Evolutionary conservation across 2,113 vertebrate genomes (phyloP).

Genomic region (Pimephales promelas): DNA sequence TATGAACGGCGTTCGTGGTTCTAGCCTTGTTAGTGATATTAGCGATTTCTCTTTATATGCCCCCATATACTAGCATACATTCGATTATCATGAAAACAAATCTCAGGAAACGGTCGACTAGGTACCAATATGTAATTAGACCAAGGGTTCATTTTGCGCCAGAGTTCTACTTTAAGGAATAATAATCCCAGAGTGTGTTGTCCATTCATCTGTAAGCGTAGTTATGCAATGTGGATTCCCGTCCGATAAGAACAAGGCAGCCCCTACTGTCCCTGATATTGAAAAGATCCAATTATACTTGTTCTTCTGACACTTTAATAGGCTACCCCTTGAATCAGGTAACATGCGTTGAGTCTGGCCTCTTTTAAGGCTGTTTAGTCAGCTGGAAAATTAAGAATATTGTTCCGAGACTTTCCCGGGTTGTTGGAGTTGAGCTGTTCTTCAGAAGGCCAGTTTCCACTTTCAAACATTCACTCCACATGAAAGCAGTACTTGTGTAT

Average conservation of each 20-base stretch:
- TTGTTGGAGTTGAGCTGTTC: background rate
- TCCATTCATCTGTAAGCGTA: background rate
- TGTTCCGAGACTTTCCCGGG: constrained; percentile 6
- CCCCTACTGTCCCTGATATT: background rate
- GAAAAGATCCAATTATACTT: constrained; percentile 24
- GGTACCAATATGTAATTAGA: too few relatives aligned
- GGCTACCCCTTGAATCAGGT: constrained; percentile 39
- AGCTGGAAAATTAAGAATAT: constrained; percentile 53
- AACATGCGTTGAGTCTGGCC: constrained; percentile 41
- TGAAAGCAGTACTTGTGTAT: background rate
- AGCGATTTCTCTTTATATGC: too few relatives aligned
- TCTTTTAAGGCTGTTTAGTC: constrained; percentile 57
- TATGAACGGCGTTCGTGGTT: too few relatives aligned
- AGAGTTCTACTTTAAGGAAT: too few relatives aligned
- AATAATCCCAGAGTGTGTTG: background rate
- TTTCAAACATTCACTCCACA: background rate
- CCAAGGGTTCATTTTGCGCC: too few relatives aligned
- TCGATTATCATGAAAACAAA: too few relatives aligned
- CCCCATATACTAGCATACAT: too few relatives aligned
- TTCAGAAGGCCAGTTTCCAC: background rate
- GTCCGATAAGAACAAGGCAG: background rate
- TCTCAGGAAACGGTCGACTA: too few relatives aligned
- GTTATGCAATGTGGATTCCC: constrained; percentile 2
- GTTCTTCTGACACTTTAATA: constrained; percentile 33
- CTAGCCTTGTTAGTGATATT: too few relatives aligned